Evolutionary conservation across 2,113 vertebrate species (phyloP).

Genomic region (Tor tambroides): DNA sequence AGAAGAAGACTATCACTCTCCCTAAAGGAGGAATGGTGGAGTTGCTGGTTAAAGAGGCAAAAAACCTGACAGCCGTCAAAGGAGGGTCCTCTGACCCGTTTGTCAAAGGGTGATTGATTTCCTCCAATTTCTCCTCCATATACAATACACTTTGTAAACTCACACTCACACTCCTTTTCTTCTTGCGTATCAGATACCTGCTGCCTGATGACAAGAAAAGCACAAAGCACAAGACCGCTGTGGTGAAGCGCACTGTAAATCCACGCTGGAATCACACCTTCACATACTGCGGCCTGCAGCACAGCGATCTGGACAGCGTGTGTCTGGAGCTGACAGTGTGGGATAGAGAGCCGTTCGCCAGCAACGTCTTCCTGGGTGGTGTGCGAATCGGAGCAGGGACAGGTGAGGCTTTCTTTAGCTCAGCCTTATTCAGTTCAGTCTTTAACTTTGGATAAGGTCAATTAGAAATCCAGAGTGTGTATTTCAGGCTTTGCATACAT

Average conservation of each 20-base stretch:
- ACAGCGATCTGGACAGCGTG: slow-evolving; percentile 85
- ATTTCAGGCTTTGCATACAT: neutral
- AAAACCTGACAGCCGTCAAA: slow-evolving; percentile 94
- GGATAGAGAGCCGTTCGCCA: slow-evolving; percentile 95
- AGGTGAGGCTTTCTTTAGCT: slow-evolving; percentile 73
- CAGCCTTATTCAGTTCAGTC: neutral
- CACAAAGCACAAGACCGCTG: slow-evolving; percentile 95
- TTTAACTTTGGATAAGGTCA: neutral
- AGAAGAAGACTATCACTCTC: slow-evolving; percentile 81
- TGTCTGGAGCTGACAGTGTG: slow-evolving; percentile 95
- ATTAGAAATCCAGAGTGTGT: neutral
- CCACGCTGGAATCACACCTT: slow-evolving; percentile 97
- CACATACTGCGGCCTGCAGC: slow-evolving; percentile 86
- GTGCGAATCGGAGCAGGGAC: slow-evolving; percentile 88
- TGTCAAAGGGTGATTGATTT: slow-evolving; percentile 93
- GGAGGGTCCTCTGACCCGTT: slow-evolving; percentile 94
- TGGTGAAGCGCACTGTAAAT: slow-evolving; percentile 89
- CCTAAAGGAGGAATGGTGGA: slow-evolving; percentile 91
- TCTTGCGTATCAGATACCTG: slow-evolving; percentile 80
- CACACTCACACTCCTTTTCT: neutral
- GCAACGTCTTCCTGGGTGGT: slow-evolving; percentile 94
- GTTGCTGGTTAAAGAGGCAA: slow-evolving; percentile 94
- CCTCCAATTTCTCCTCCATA: neutral
- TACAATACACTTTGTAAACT: neutral
- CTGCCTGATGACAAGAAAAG: slow-evolving; percentile 93